phyloP scores from a whole-genome alignment of 2,888 invertebrate genomes.

The Ornithoptera alexandrae region DNA sequence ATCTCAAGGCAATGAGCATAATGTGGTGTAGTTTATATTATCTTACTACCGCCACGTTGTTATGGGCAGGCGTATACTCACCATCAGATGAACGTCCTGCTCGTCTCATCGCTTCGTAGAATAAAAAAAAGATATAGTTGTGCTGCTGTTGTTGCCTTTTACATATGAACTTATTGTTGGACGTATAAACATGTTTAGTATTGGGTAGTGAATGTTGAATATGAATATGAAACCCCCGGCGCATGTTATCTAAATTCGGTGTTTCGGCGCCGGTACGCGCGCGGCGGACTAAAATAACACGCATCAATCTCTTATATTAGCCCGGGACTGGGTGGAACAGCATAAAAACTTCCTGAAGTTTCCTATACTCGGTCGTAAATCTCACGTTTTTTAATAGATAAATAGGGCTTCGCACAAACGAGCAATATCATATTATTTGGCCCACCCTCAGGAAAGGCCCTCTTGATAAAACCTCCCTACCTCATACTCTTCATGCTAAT shows the following conservation, averaged over 20 bases:
- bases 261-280: conserved; percentile 44
- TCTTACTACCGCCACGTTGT: too few species aligned
- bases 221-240: conserved; percentile 34
- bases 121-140: too few species aligned
- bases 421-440: conserved; percentile 80
- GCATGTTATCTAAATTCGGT: conserved; percentile 34
- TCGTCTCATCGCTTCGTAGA: too few species aligned
- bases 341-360: conserved; percentile 76
- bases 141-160: too few species aligned
- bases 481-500: conserved; percentile 79
- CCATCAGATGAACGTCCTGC: too few species aligned
- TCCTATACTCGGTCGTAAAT: conserved; percentile 74
- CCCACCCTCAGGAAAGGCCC: conserved; percentile 79
- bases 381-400: conserved; percentile 79
- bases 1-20: too few species aligned
- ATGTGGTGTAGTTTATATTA: too few species aligned
- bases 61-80: too few species aligned
- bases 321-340: conserved; percentile 64
- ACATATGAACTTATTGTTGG: too few species aligned
- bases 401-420: conserved; percentile 79
- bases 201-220: conserved; percentile 3
- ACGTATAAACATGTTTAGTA: not conserved
- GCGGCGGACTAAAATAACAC: conserved; percentile 58
- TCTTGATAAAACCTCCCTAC: conserved; percentile 77
- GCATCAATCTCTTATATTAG: conserved; percentile 75